Conservation (phyloP, 2,113 vertebrate species). For the Alexandromys fortis region DNA sequence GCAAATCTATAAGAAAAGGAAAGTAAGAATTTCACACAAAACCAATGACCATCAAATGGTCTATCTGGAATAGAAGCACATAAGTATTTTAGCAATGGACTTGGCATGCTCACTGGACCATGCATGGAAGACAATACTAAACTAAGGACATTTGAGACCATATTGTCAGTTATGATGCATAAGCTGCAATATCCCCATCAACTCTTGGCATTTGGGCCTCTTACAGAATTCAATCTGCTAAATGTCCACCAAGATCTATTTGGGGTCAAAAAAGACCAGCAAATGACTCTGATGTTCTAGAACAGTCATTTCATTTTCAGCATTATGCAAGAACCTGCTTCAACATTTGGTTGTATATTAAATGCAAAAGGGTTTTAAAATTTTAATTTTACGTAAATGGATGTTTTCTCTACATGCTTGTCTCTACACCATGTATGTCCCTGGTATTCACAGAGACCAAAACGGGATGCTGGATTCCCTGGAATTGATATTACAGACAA, state of each 20-base stretch:
- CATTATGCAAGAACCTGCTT: not conserved
- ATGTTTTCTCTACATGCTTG: not conserved
- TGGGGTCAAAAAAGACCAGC: not conserved
- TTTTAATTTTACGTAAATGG: not conserved
- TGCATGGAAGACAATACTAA: not conserved
- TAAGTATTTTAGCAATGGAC: not conserved
- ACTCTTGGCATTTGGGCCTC: slow-evolving; percentile 16
- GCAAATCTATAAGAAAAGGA: not conserved
- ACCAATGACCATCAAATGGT: not conserved
- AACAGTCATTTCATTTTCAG: slow-evolving; percentile 33
- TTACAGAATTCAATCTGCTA: not conserved
- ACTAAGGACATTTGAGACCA: not conserved
- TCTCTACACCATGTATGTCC: not conserved
- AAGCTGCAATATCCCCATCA: not conserved
- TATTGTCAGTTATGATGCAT: not conserved
- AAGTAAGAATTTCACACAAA: not conserved
- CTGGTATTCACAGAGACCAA: not conserved
- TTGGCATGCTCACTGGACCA: not conserved
- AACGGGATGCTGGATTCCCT: not conserved
- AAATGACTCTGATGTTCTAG: not conserved
- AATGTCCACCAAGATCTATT: not conserved
- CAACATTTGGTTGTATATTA: slow-evolving; percentile 19
- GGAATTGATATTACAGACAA: not conserved
- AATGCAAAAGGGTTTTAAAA: not conserved
- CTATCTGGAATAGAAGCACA: slow-evolving; percentile 23